A percentile compares a stretch with the other conserved stretches of the same genome.
These are phyloP conservation scores for Lutjanus campechanus DNA, from an alignment of 2,797 vertebrate species.

Conservation along the genomic window DNA sequence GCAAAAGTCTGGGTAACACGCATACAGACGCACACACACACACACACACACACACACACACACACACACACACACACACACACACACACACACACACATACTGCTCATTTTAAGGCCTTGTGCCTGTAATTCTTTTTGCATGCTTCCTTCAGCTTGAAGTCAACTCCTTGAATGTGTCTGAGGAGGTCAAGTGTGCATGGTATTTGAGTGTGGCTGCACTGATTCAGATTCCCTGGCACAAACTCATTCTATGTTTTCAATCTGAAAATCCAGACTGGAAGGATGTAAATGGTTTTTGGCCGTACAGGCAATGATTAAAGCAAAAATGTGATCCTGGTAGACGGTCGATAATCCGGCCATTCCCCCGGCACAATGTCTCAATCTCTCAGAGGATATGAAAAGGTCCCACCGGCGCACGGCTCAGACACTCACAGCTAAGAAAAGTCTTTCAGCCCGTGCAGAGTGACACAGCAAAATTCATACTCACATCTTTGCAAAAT, in stretches of 20 bases:
- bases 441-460: background rate
- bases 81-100: slow-evolving; percentile 9
- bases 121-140: slow-evolving; percentile 45
- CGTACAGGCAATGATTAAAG: slow-evolving; percentile 44
- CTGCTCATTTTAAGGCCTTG: slow-evolving; percentile 34
- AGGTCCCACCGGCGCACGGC: slow-evolving; percentile 4
- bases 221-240: slow-evolving; percentile 36
- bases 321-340: slow-evolving; percentile 49
- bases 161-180: slow-evolving; percentile 45
- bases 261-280: slow-evolving; percentile 43
- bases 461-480: background rate
- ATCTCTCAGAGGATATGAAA: slow-evolving; percentile 37
- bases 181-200: slow-evolving; percentile 51
- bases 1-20: slow-evolving; percentile 1
- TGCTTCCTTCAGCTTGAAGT: slow-evolving; percentile 41
- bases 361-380: slow-evolving; percentile 45
- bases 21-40: slow-evolving; percentile 24
- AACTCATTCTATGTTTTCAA: slow-evolving; percentile 38
- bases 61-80: background rate
- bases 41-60: slow-evolving; percentile 3
- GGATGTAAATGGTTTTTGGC: slow-evolving; percentile 50
- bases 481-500: background rate
- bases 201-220: slow-evolving; percentile 45
- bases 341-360: slow-evolving; percentile 33
- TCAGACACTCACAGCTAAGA: background rate